Conservation (phyloP, 1,140 invertebrate genomes). For the Pteromalus puparum region DNA sequence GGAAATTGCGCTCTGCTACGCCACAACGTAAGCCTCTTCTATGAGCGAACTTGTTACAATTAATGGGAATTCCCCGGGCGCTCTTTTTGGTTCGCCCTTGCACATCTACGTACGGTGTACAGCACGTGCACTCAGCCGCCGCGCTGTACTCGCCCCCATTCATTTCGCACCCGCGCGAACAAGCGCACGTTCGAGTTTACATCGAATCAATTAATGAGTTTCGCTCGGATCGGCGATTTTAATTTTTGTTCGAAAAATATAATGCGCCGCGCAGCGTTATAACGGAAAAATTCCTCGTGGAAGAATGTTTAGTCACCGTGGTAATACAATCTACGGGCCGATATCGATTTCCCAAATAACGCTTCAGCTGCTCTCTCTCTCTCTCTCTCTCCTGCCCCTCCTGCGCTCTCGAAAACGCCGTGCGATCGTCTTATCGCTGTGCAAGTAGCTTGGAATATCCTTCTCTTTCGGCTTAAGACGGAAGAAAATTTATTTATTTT, state of each 20-base stretch:
- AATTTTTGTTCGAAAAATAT: not conserved
- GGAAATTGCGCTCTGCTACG: constrained; percentile 59
- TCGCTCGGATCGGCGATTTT: not conserved
- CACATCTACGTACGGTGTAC: not conserved
- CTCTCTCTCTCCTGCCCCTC: not conserved
- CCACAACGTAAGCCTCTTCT: constrained; percentile 61
- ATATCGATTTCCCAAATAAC: constrained; percentile 26
- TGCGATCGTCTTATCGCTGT: constrained; percentile 23
- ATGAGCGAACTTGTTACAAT: constrained; percentile 63
- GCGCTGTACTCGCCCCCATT: not conserved
- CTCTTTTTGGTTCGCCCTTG: constrained; percentile 51
- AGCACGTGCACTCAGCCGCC: not conserved
- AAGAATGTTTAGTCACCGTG: constrained; percentile 18
- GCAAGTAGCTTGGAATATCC: constrained; percentile 42
- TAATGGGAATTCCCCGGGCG: constrained; percentile 60
- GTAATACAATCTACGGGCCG: not conserved
- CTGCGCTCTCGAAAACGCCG: not conserved
- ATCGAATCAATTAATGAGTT: constrained; percentile 8
- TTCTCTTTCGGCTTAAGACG: constrained; percentile 32
- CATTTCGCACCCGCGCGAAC: constrained; percentile 3
- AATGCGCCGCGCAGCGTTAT: not conserved
- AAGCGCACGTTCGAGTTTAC: not conserved
- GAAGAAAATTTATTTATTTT: constrained; percentile 68
- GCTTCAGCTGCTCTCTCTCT: not conserved
- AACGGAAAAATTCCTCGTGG: not conserved